Base-by-base conservation (phyloP, 2,888 invertebrate genomes). In the Leptinotarsa tumamoca region DNA sequence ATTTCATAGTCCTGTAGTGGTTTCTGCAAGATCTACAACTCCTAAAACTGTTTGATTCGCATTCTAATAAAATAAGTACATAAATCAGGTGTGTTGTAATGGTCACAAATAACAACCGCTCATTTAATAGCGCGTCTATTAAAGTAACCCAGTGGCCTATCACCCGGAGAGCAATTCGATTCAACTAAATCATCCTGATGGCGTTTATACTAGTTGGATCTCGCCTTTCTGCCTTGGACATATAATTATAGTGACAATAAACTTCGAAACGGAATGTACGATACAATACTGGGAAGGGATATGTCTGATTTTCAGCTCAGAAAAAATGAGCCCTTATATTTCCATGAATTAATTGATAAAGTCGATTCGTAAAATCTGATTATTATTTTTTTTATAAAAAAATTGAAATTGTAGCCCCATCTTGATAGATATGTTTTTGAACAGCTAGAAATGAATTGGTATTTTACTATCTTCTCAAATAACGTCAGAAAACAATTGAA, bases 131-230 rank as follows among this genome's bases (percentile, higher is more conserved):
- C 79, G 75, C 77, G 77, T 81, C 78, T 80, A 80, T 79, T 80
- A 80, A 83, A 81, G 83, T 85, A 85, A 86, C 86, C 86, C 83
- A 86, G 85, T 86, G 85, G 85, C 86, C 86, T 86, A 84, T 85
- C 85, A 86, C 86, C 85, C 79, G 82, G 82, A 83, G 83, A 83
- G 82, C 81, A 80, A 82, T 82, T 81, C 80, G 81, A 81, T 84
- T 83, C 83, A 82, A 80, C 82, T 84, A 81, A 84, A 83, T 83
- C 82, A 83, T 78, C 74, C 75, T 76, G 80, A 75, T 77, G 82
- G 81, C 83, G 81, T 81, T 82, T 83, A 83, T 83, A 80, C 76
- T 80, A 76, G 80, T 77, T 77, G 72, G 77, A 78, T 79, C 78
- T 79, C 79, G 76, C 80, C 77, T 78, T 81, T 75, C 79, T 81